phyloP scores from a whole-genome alignment of 2,113 vertebrate species.

The Orcinus orca region DNA sequence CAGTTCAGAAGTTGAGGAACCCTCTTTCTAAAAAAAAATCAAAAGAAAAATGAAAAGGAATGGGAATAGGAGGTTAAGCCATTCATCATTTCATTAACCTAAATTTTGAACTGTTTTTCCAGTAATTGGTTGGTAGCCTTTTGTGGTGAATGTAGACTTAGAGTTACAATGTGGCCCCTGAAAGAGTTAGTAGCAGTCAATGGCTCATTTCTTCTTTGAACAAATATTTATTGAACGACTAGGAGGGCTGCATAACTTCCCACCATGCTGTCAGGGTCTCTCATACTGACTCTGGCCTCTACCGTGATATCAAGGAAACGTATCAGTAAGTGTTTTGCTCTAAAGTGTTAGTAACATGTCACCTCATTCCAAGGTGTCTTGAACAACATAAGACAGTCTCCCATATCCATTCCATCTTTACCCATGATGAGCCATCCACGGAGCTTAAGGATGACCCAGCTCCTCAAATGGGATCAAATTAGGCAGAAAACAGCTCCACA shows the following conservation, averaged over 20 bases:
- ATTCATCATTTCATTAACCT: not conserved
- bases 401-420: fast-evolving
- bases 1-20: not conserved
- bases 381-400: fast-evolving
- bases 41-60: not conserved
- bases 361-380: not conserved
- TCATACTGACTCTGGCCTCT: not conserved
- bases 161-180: not conserved
- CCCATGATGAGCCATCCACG: fast-evolving
- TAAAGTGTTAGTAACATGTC: not conserved
- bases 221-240: not conserved
- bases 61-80: not conserved
- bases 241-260: not conserved
- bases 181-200: not conserved
- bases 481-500: not conserved
- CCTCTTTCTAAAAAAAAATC: not conserved
- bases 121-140: not conserved
- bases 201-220: not conserved
- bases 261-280: not conserved
- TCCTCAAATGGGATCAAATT: not conserved
- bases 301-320: not conserved
- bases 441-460: not conserved
- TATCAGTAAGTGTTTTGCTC: not conserved
- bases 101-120: not conserved
- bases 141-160: not conserved